These are phyloP conservation scores for Lamprotornis superbus DNA, from an alignment of 2,113 vertebrate genomes.

Conservation along the genomic window DNA sequence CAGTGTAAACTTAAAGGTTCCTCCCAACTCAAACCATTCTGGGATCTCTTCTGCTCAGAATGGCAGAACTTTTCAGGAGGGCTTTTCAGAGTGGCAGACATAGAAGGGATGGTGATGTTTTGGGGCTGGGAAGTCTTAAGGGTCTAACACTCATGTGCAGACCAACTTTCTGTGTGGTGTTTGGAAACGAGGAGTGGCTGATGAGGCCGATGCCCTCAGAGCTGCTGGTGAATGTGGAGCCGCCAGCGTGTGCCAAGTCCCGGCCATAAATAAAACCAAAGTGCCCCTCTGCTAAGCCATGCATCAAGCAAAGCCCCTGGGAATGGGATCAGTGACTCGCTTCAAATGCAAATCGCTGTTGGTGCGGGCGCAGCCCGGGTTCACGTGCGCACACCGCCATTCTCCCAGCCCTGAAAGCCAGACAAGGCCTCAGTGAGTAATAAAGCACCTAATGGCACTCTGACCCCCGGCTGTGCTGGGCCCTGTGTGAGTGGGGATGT, in stretches of 20 bases:
- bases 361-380: accelerated
- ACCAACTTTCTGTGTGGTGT: background rate
- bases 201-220: accelerated
- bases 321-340: background rate
- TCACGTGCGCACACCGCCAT: background rate
- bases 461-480: accelerated
- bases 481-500: accelerated
- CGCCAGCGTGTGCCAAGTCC: background rate
- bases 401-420: background rate
- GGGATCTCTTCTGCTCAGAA: background rate
- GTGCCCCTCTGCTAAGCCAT: background rate
- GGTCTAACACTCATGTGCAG: accelerated
- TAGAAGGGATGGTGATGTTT: background rate
- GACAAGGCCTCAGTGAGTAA: background rate
- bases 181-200: accelerated
- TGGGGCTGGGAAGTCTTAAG: too few relatives aligned
- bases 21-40: background rate
- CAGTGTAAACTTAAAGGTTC: background rate
- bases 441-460: background rate
- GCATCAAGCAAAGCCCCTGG: background rate
- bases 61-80: background rate
- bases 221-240: background rate
- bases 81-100: background rate
- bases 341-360: slow-evolving; percentile 18
- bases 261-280: background rate